Conservation (phyloP, 2,888 invertebrate genomes). For the Megastigmus dorsalis region DNA sequence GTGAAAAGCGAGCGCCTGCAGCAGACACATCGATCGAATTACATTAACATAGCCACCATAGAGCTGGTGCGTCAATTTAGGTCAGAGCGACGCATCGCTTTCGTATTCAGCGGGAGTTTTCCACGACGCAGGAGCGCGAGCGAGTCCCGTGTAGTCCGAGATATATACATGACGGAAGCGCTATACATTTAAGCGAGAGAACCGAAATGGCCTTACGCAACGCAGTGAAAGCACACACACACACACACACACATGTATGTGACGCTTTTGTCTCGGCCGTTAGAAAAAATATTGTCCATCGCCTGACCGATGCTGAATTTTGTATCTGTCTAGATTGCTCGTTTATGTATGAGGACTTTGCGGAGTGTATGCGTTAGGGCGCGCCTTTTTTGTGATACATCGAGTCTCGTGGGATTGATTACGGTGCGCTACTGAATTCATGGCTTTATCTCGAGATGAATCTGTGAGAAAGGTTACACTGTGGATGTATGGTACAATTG, state of each 20-base stretch:
- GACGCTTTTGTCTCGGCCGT: slow-evolving; percentile 24
- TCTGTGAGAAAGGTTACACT: no score
- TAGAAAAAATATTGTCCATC: slow-evolving; percentile 63
- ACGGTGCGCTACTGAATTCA: no score
- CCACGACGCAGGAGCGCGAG: background rate
- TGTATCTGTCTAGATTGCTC: background rate
- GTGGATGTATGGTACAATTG: no score
- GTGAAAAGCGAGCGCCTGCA: no score
- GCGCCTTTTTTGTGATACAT: background rate
- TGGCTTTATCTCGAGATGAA: no score
- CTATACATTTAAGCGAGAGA: slow-evolving; percentile 64
- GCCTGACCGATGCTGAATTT: no score
- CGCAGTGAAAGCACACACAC: slow-evolving; percentile 69
- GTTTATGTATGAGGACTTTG: background rate
- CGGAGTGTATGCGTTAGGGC: background rate
- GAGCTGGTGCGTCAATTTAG: background rate
- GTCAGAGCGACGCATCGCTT: slow-evolving; percentile 1
- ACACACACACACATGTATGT: no score
- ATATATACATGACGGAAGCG: slow-evolving; percentile 67
- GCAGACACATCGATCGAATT: no score
- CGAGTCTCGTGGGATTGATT: no score
- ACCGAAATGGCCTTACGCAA: slow-evolving; percentile 65
- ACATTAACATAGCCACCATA: no score
- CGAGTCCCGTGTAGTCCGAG: no score
- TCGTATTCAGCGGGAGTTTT: slow-evolving; percentile 39